Evolutionary conservation across 2,888 invertebrate genomes (phyloP), one percentile per base, ranked within the genome.

Genomic region (Lasioglossum figueresi): DNA sequence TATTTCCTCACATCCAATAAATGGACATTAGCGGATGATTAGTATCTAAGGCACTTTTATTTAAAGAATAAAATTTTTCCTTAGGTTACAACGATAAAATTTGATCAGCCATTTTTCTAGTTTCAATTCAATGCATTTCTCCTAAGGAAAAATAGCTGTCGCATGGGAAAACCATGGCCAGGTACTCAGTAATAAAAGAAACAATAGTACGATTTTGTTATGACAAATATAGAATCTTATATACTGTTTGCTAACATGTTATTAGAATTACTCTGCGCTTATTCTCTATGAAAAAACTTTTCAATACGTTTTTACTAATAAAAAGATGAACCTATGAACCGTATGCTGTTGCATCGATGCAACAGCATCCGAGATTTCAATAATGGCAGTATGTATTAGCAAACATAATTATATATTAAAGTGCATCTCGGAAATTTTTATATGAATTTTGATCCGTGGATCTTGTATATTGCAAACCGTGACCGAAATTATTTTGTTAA

Each of bases 41-140:
- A 89, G 77, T 92, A 92, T 89, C 87, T 77, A 93, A 94, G 93
- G 93, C 93, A 94, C 91, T 93, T 94, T 93, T 93, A 94, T 94
- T 93, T 88, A 80, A 92, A 92, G 91, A 92, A 92, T 91, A 91
- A 90, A 91, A 88, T 88, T 91, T 90, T 91, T 88, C 83, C 86
- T 88, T 83, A 88, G 81, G 80, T 93, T 91, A 93, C 93, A 93
- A 91, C 84, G 90, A 89, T 92, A 87, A 88, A 91, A 91, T 91
- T 91, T 91, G 79, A 84, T 86, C 79, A 89, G 86, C 80, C 87
- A 90, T 87, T 86, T 81, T 82, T 84, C 88, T 79, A 76, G 83
- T 89, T 90, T 66, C 73, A 48, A 79, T 63, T 84, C 48, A 37
- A 63, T 56, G 52, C 59, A 79, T 86, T 84, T 81, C 59, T 84